Percentiles rank a stretch among this genome's conserved stretches.
These are phyloP conservation scores for Tympanoctomys barrerae DNA, from an alignment of 2,797 vertebrate genomes.

Conservation along the genomic window DNA sequence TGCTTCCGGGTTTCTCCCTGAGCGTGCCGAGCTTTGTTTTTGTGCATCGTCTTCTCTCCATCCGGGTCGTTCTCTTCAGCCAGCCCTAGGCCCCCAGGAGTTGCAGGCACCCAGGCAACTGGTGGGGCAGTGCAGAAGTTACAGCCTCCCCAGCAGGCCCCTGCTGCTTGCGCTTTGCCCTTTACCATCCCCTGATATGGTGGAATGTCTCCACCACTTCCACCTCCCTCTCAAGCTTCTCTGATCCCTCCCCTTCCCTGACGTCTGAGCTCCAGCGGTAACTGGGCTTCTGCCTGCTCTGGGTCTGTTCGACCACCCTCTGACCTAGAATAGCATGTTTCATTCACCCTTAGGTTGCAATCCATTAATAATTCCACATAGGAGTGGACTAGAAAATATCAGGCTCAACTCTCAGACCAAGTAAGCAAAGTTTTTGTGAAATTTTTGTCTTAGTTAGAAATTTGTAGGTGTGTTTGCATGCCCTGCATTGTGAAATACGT, in stretches of 20 bases:
- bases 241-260: not conserved
- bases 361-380: not conserved
- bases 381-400: not conserved
- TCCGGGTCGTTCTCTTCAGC: not conserved
- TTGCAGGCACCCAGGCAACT: not conserved
- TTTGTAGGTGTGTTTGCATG: not conserved
- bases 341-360: not conserved
- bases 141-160: not conserved
- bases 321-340: not conserved
- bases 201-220: not conserved
- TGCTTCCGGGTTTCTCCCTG: not conserved
- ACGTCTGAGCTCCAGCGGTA: not conserved
- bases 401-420: not conserved
- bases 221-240: not conserved
- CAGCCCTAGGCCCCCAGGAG: not conserved
- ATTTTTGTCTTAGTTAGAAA: slow-evolving; percentile 17
- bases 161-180: not conserved
- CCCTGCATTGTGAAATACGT: not conserved
- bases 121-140: not conserved
- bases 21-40: not conserved
- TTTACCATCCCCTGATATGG: not conserved
- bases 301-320: not conserved
- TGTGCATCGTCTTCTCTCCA: not conserved
- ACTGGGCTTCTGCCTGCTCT: not conserved
- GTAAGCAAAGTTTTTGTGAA: not conserved